A percentile compares a stretch with the other conserved stretches of the same genome.
phyloP scores from a whole-genome alignment of 1,140 invertebrate species.

The Drosophila arizonae region DNA sequence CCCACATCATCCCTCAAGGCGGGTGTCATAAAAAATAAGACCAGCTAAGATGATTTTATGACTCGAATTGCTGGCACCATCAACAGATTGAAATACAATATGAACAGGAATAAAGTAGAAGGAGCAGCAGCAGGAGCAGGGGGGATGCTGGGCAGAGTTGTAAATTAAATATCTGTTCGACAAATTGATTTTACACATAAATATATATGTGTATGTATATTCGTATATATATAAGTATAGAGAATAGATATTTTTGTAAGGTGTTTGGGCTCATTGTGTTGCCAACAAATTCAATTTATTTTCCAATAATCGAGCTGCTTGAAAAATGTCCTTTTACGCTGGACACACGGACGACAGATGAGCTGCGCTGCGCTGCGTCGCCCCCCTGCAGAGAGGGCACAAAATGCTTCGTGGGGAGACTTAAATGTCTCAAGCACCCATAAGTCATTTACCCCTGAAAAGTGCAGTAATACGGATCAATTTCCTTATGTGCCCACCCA shows the following conservation, averaged over 20 bases:
- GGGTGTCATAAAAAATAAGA: constrained; percentile 37
- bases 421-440: constrained; percentile 56
- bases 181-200: constrained; percentile 65
- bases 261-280: constrained; percentile 47
- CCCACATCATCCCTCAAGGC: constrained; percentile 45
- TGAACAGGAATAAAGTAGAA: neutral
- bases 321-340: constrained; percentile 46
- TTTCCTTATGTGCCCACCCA: constrained; percentile 27
- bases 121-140: neutral
- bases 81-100: constrained; percentile 60
- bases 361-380: neutral
- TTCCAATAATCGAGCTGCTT: constrained; percentile 58
- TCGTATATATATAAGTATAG: constrained; percentile 39
- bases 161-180: constrained; percentile 74
- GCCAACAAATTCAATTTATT: constrained; percentile 70
- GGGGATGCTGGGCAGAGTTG: constrained; percentile 2
- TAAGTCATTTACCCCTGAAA: constrained; percentile 68
- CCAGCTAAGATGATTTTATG: constrained; percentile 30
- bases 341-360: constrained; percentile 2
- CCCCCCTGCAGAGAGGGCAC: neutral
- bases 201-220: constrained; percentile 41
- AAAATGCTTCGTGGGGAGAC: neutral
- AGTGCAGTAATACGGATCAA: constrained; percentile 55
- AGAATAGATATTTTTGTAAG: constrained; percentile 23
- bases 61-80: constrained; percentile 18